Conservation (phyloP, 2,113 vertebrate genomes). For the Peromyscus maniculatus region DNA sequence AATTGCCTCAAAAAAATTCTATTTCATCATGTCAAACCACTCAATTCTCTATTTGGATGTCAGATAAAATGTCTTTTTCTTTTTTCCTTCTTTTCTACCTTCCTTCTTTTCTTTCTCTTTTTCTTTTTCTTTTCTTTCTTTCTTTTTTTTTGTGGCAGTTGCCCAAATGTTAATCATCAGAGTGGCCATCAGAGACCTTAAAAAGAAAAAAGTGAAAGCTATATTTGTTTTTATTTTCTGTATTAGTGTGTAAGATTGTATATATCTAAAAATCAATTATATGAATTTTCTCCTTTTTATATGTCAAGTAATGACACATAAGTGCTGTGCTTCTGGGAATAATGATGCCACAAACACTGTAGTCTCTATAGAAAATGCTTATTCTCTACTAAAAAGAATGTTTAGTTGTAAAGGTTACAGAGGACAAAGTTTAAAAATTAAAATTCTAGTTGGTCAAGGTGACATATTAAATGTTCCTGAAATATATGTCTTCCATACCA, state of each 20-base stretch:
- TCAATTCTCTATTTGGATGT: not conserved
- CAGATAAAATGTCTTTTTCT: not conserved
- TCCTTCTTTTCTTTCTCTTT: too few species aligned
- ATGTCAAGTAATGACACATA: not conserved
- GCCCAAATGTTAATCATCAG: not conserved
- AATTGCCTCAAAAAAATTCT: constrained; percentile 26
- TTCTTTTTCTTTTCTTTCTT: not conserved
- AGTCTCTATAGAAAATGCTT: not conserved
- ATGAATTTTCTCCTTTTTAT: constrained; percentile 3
- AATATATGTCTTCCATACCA: not conserved
- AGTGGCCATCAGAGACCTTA: not conserved
- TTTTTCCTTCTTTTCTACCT: too few species aligned
- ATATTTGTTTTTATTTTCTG: not conserved
- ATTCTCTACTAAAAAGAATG: not conserved
- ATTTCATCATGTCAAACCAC: not conserved
- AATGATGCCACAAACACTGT: not conserved
- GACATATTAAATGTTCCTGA: not conserved
- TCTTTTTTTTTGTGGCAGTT: not conserved
- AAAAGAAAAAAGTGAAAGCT: constrained; percentile 7
- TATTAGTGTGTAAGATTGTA: not conserved
- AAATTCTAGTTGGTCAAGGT: constrained; percentile 16
- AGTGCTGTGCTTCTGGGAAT: not conserved
- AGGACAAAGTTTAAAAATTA: not conserved
- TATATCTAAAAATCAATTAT: not conserved
- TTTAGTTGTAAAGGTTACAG: constrained; percentile 25